Evolutionary conservation across 2,113 vertebrate species (phyloP).

Genomic region (Semnopithecus entellus): DNA sequence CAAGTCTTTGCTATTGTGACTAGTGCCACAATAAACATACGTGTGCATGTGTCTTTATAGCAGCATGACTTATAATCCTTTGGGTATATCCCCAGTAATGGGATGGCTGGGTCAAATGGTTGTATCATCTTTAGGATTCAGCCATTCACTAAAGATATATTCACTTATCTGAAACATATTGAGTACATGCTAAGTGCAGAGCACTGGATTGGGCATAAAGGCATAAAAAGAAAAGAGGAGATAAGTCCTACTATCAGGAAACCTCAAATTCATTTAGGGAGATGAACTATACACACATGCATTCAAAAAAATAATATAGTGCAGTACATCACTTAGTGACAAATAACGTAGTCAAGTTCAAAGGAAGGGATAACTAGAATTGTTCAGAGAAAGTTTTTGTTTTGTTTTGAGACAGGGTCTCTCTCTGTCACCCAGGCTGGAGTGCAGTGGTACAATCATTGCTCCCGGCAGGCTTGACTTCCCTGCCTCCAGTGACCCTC

Average conservation of each 20-base stretch:
- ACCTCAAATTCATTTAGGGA: not conserved
- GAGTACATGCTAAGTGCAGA: not conserved
- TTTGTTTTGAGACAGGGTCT: no score
- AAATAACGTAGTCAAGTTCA: not conserved
- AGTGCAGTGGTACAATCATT: no score
- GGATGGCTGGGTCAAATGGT: no score
- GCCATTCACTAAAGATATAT: not conserved
- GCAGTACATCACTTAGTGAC: not conserved
- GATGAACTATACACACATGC: not conserved
- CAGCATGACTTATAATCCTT: no score
- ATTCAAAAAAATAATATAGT: not conserved
- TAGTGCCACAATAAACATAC: no score
- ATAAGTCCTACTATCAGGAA: not conserved
- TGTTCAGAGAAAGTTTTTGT: not conserved
- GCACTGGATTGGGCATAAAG: not conserved
- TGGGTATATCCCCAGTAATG: no score
- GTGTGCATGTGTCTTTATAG: no score
- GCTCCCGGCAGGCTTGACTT: no score
- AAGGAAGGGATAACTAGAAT: not conserved
- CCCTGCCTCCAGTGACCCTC: no score
- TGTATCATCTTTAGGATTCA: not conserved
- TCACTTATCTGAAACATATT: not conserved
- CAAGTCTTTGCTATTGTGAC: no score
- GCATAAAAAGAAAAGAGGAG: not conserved
- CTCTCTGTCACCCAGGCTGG: no score